Percentiles rank a stretch among this genome's conserved stretches.
phyloP scores from a whole-genome alignment of 2,113 vertebrate genomes.

The Brachypodius melanocephalos region DNA sequence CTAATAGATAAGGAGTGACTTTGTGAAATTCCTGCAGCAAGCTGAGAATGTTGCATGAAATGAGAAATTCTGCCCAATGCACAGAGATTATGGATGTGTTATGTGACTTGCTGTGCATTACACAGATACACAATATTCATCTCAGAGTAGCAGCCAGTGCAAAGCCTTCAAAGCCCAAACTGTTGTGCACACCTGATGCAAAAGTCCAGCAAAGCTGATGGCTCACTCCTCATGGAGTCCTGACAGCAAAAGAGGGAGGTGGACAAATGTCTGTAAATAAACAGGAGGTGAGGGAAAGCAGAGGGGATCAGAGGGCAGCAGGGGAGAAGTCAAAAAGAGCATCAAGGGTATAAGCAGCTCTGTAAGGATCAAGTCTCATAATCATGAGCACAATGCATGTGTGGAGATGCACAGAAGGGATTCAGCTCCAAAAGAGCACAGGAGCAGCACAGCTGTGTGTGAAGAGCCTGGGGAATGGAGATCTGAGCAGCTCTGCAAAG shows the following conservation, averaged over 20 bases:
- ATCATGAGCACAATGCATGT: not conserved
- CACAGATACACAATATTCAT: not conserved
- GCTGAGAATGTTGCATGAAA: constrained; percentile 1
- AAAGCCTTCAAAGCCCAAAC: not conserved
- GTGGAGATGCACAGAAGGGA: not conserved
- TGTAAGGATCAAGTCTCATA: not conserved
- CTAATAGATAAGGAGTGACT: not conserved
- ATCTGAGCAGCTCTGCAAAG: not conserved
- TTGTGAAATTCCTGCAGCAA: constrained; percentile 29
- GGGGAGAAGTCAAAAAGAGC: not conserved
- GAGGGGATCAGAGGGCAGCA: not conserved
- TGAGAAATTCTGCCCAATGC: constrained; percentile 8
- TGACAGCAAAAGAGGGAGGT: not conserved
- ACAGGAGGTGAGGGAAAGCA: not conserved
- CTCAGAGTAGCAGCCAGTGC: not conserved
- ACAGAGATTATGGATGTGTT: constrained; percentile 19
- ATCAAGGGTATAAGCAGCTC: not conserved
- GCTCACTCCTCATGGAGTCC: not conserved
- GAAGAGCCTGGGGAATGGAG: fast-evolving
- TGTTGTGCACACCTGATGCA: not conserved
- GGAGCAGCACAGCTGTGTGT: not conserved
- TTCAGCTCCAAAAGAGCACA: not conserved
- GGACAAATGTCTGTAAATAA: not conserved
- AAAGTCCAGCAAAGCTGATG: not conserved
- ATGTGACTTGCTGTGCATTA: not conserved